A percentile compares a stretch with the other conserved stretches of the same genome.
Conservation (phyloP, 2,113 vertebrate genomes). For the Brevimyrus niger region DNA sequence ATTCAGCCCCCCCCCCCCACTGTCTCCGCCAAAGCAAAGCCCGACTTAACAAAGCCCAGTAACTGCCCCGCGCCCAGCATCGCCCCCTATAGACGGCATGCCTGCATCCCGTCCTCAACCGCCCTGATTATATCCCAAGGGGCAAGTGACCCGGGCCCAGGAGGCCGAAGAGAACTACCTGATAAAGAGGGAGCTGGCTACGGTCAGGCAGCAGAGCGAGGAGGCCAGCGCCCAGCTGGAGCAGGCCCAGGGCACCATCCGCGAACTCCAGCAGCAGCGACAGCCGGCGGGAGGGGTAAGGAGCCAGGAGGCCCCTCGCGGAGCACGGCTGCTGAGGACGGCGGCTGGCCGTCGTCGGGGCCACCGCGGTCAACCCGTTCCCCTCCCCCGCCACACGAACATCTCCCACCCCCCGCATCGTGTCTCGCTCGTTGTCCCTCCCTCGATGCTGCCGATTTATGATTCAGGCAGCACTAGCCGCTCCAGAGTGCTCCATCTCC, state of each 20-base stretch:
- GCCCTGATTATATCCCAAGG: constrained; percentile 87
- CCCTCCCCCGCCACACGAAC: neutral
- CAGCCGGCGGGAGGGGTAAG: constrained; percentile 85
- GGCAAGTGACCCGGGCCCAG: constrained; percentile 99
- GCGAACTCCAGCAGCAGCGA: constrained; percentile 79
- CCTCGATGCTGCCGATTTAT: neutral
- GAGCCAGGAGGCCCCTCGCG: constrained; percentile 32
- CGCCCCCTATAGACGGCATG: constrained; percentile 22
- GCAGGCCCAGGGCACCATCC: constrained; percentile 87
- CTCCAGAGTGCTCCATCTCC: neutral
- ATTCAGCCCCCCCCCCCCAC: neutral
- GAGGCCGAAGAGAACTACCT: constrained; percentile 99
- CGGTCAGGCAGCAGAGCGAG: constrained; percentile 93
- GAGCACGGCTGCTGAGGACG: neutral
- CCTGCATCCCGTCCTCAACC: constrained; percentile 36
- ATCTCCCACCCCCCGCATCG: neutral
- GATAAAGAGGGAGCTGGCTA: constrained; percentile 97
- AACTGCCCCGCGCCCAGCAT: constrained; percentile 11
- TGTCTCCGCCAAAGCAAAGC: neutral
- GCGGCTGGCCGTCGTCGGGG: neutral
- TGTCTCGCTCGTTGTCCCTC: neutral
- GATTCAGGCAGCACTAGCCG: neutral
- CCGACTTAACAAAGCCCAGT: neutral
- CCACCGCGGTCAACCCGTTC: neutral
- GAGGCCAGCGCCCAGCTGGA: constrained; percentile 88